A percentile compares a stretch with the other conserved stretches of the same genome.
Conservation (phyloP, 2,113 vertebrate species). For the Onychorhynchus coronatus region DNA sequence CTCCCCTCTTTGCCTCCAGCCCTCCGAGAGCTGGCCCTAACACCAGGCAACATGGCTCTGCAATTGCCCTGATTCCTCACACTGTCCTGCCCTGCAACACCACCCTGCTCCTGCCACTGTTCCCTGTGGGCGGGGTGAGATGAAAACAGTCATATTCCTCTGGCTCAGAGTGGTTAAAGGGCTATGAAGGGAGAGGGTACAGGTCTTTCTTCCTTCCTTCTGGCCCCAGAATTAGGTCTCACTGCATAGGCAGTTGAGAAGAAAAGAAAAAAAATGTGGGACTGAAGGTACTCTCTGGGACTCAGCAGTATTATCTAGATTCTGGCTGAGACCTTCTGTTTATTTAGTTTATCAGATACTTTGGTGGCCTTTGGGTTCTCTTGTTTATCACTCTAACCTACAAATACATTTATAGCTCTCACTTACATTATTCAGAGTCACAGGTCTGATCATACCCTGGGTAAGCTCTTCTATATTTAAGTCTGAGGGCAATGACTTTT, state of each 20-base stretch:
- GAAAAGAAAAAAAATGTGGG: background rate
- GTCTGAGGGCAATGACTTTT: background rate
- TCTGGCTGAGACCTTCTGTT: background rate
- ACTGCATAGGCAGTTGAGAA: background rate
- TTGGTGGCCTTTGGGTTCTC: background rate
- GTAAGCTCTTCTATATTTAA: background rate
- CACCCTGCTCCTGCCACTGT: background rate
- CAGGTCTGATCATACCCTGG: background rate
- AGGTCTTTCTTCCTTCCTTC: background rate
- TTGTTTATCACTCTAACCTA: background rate
- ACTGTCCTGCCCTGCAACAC: accelerated
- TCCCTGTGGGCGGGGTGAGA: accelerated
- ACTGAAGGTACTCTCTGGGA: background rate
- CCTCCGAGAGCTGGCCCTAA: background rate
- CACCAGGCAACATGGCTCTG: accelerated
- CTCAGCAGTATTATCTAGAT: background rate
- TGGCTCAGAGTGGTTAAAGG: background rate
- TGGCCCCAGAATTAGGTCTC: background rate
- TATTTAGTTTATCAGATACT: background rate
- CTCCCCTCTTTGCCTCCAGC: background rate
- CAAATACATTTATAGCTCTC: background rate
- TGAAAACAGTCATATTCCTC: background rate
- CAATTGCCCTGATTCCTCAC: background rate
- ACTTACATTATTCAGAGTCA: background rate
- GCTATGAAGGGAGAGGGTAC: background rate